Conservation (phyloP, 2,797 vertebrate genomes). For the Pseudochaenichthys georgianus region DNA sequence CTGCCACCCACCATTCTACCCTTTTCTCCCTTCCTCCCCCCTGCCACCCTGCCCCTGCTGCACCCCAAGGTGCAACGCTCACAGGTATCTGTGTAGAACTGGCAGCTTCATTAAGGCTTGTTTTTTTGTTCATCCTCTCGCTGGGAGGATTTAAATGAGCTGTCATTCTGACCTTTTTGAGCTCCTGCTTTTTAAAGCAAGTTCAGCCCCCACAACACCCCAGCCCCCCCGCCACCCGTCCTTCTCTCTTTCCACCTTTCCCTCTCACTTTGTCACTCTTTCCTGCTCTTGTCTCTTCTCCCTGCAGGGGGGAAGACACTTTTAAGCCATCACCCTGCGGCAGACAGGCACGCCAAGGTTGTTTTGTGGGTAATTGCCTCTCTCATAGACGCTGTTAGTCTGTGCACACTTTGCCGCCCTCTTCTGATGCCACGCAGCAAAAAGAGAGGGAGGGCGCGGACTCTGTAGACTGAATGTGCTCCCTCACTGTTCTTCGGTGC, state of each 20-base stretch:
- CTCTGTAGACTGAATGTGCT: constrained; percentile 82
- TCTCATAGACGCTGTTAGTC: constrained; percentile 76
- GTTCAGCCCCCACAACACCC: constrained; percentile 57
- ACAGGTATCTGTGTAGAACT: constrained; percentile 75
- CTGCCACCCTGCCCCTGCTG: constrained; percentile 54
- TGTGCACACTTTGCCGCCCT: constrained; percentile 65
- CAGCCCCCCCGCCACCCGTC: constrained; percentile 52
- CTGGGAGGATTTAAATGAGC: constrained; percentile 88
- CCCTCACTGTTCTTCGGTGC: constrained; percentile 79
- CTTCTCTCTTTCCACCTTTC: constrained; percentile 72
- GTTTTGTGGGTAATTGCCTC: constrained; percentile 87
- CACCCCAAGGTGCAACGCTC: constrained; percentile 72
- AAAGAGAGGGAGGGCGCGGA: constrained; percentile 71
- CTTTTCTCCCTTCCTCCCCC: constrained; percentile 27
- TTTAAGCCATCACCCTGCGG: constrained; percentile 80
- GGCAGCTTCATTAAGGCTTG: constrained; percentile 83
- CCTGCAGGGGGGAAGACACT: constrained; percentile 75
- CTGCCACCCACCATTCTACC: constrained; percentile 36
- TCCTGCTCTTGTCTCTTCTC: constrained; percentile 72
- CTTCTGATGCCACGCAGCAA: constrained; percentile 69
- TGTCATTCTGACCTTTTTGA: constrained; percentile 87
- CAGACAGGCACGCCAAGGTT: constrained; percentile 83
- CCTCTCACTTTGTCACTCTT: constrained; percentile 76
- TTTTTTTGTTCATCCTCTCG: constrained; percentile 53
- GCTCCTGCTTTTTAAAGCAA: constrained; percentile 78